Percentiles rank a stretch among this genome's conserved stretches.
Conservation (phyloP, 2,113 vertebrate species). For the Geothlypis trichas region DNA sequence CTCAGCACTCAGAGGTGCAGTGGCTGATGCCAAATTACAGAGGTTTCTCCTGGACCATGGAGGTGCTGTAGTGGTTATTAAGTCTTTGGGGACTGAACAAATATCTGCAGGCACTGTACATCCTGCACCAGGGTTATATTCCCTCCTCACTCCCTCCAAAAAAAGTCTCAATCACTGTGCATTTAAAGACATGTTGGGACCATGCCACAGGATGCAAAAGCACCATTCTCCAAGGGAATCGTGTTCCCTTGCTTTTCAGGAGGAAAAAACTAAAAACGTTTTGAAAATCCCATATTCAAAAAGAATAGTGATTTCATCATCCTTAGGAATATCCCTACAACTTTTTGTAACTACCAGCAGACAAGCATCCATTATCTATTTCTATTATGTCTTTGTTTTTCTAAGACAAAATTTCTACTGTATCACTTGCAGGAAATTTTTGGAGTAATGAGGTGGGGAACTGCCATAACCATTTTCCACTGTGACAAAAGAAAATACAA, state of each 20-base stretch:
- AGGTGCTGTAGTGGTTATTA: neutral
- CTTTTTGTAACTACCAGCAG: neutral
- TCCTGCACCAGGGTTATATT: neutral
- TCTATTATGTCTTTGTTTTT: neutral
- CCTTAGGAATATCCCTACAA: neutral
- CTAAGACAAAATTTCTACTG: neutral
- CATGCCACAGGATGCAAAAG: neutral
- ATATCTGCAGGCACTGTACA: neutral
- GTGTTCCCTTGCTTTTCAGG: neutral
- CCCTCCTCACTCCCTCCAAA: neutral
- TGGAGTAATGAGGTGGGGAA: neutral
- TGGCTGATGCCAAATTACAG: neutral
- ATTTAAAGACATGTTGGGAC: neutral
- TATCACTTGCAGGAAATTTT: neutral
- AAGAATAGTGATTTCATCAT: neutral
- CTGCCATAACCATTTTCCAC: neutral
- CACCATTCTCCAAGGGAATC: neutral
- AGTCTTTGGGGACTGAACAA: neutral
- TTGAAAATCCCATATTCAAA: neutral
- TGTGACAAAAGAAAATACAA: neutral
- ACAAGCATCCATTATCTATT: neutral
- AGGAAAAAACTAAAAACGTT: neutral
- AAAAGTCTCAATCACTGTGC: rapidly evolving
- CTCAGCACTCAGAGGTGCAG: neutral
- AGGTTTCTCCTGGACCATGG: neutral